Percentiles rank a stretch among this genome's conserved stretches.
Evolutionary conservation across 2,888 invertebrate genomes (phyloP).

Genomic region (Thysanoteuthis rhombus): DNA sequence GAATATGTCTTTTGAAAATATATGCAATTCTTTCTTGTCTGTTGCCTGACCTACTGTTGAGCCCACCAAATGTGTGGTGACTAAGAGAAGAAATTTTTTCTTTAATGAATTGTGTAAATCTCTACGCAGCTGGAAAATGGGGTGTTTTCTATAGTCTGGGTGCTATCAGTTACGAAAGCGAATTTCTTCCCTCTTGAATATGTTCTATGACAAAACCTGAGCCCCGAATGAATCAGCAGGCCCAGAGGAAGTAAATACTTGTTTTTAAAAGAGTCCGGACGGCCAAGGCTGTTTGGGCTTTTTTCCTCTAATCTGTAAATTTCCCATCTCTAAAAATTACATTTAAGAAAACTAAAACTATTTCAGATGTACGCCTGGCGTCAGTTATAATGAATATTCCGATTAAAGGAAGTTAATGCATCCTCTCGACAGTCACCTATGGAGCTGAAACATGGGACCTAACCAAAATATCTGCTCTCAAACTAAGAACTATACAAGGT

Average conservation of each 20-base stretch:
- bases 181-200: not conserved
- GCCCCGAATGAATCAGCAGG: not conserved
- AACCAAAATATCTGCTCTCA: too few relatives aligned
- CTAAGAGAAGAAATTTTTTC: not conserved
- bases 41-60: not conserved
- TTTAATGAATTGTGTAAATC: not conserved
- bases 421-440: too few relatives aligned
- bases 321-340: too few relatives aligned
- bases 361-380: too few relatives aligned
- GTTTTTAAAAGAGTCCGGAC: not conserved
- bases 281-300: not conserved
- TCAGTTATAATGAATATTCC: too few relatives aligned
- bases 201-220: not conserved
- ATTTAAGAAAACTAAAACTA: too few relatives aligned
- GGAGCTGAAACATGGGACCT: too few relatives aligned
- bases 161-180: not conserved
- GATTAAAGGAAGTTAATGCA: too few relatives aligned
- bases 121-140: constrained; percentile 12
- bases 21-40: not conserved
- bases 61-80: not conserved
- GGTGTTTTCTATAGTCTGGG: not conserved
- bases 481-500: too few relatives aligned
- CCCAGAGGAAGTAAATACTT: not conserved
- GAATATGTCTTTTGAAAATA: not conserved
- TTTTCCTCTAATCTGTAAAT: not conserved